Conservation (phyloP, 1,140 invertebrate genomes). For the Drosophila trapezifrons region DNA sequence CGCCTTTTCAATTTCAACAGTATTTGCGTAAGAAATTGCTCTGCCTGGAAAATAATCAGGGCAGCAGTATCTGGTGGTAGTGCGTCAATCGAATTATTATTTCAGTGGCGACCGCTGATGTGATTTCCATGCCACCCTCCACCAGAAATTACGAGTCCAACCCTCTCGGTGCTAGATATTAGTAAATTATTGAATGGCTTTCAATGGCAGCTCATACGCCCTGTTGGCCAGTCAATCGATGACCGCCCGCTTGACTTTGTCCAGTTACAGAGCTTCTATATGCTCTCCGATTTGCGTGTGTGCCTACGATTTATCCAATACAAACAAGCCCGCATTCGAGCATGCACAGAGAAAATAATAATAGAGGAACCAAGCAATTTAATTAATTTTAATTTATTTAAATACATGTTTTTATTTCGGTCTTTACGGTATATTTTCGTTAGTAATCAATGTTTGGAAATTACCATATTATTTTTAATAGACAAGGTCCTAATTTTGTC, state of each 20-base stretch:
- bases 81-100: slow-evolving; percentile 51
- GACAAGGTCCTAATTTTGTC: background rate
- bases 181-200: slow-evolving; percentile 71
- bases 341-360: slow-evolving; percentile 17
- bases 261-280: slow-evolving; percentile 17
- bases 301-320: slow-evolving; percentile 39
- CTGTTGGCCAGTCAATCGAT: slow-evolving; percentile 62
- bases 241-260: slow-evolving; percentile 30
- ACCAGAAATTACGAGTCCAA: background rate
- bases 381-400: background rate
- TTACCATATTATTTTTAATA: background rate
- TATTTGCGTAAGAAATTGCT: slow-evolving; percentile 66
- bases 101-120: slow-evolving; percentile 45
- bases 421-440: too few relatives aligned
- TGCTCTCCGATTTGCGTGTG: slow-evolving; percentile 48
- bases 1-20: slow-evolving; percentile 51
- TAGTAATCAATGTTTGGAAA: too few relatives aligned
- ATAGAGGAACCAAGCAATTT: background rate
- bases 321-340: slow-evolving; percentile 26
- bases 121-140: slow-evolving; percentile 22
- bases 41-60: slow-evolving; percentile 42
- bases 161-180: slow-evolving; percentile 13
- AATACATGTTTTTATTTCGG: background rate
- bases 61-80: slow-evolving; percentile 11
- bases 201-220: slow-evolving; percentile 49